These are phyloP conservation scores for Furnarius figulus DNA, from an alignment of 2,113 vertebrate species.

Conservation along the genomic window DNA sequence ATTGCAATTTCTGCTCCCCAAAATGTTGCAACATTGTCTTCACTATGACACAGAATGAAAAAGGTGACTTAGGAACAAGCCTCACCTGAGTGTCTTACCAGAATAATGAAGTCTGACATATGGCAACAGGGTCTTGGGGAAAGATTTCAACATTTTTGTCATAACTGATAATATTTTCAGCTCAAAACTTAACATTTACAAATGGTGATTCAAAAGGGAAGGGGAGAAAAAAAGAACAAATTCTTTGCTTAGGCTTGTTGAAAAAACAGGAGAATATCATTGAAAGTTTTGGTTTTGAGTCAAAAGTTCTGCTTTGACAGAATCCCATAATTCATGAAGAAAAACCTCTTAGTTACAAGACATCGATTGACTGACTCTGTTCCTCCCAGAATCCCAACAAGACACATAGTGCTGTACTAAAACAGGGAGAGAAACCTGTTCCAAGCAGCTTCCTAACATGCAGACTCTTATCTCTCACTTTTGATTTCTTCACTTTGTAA, in stretches of 20 bases:
- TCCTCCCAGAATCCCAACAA: neutral
- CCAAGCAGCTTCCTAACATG: neutral
- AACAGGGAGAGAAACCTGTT: neutral
- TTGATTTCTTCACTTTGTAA: slow-evolving; percentile 37
- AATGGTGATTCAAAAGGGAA: neutral
- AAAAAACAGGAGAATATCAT: neutral
- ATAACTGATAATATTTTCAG: neutral
- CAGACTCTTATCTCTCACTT: slow-evolving; percentile 3
- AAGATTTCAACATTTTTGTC: neutral
- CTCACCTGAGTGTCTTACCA: neutral
- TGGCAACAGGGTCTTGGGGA: neutral
- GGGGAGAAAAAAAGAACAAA: neutral
- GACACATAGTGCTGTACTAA: neutral
- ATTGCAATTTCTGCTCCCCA: neutral
- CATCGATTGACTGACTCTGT: accelerated
- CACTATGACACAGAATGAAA: neutral
- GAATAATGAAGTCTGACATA: neutral
- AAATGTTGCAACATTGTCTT: neutral
- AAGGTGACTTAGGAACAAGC: neutral
- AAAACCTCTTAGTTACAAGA: neutral
- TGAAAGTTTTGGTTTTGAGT: neutral
- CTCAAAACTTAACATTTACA: neutral
- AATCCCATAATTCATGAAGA: neutral
- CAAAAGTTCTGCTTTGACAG: neutral
- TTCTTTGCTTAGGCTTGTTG: neutral